Conservation (phyloP, 2,888 invertebrate genomes). For the Philhelius pedissequus region DNA sequence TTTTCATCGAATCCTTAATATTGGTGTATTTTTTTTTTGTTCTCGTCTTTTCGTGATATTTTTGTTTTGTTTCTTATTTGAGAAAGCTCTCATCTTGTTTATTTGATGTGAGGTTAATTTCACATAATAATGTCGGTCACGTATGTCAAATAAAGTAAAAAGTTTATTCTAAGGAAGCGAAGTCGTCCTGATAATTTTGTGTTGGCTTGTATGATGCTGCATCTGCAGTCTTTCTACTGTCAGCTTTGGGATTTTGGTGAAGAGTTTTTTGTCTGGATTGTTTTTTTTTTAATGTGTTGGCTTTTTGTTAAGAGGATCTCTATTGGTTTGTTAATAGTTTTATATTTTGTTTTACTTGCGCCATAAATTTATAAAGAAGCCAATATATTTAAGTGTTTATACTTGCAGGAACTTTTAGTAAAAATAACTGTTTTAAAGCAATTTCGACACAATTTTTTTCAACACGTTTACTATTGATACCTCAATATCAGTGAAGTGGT, state of each 20-base stretch:
- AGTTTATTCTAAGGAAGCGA: slow-evolving; percentile 59
- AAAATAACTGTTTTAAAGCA: no score
- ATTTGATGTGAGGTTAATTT: slow-evolving; percentile 67
- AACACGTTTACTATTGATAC: no score
- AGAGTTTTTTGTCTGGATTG: not conserved
- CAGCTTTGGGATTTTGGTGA: not conserved
- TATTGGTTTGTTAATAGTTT: not conserved
- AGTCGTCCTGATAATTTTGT: slow-evolving; percentile 39
- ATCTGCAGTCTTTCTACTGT: slow-evolving; percentile 1
- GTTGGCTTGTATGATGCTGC: slow-evolving; percentile 14
- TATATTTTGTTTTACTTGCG: not conserved
- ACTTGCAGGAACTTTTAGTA: no score
- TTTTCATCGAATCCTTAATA: not conserved
- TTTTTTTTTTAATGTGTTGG: not conserved
- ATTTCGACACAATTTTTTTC: no score
- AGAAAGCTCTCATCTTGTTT: slow-evolving; percentile 48
- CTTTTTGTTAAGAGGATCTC: not conserved
- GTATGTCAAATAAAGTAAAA: slow-evolving; percentile 69
- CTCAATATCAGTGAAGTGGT: no score
- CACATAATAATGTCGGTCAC: slow-evolving; percentile 68
- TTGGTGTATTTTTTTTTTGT: not conserved
- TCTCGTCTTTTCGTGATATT: not conserved
- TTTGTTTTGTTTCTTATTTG: slow-evolving; percentile 15
- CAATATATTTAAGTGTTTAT: no score
- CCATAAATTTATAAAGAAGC: no score